A percentile compares a stretch with the other conserved stretches of the same genome.
These are phyloP conservation scores for Reticulitermes lucifugus DNA, from an alignment of 2,888 invertebrate species.

Conservation along the genomic window DNA sequence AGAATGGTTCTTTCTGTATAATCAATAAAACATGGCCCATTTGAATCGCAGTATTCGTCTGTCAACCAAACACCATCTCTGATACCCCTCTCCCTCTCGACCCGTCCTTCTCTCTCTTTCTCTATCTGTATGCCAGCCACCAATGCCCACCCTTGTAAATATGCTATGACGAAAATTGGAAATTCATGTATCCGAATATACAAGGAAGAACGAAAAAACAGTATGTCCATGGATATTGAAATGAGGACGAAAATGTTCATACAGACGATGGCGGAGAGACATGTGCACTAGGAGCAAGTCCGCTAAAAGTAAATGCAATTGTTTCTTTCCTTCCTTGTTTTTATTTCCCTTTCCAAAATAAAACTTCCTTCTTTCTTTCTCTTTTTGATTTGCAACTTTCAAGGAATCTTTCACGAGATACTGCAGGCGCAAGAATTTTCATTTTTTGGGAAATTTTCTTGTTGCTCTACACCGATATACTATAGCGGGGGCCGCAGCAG, in stretches of 20 bases:
- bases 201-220: neutral
- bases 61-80: conserved; percentile 34
- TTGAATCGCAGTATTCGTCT: conserved; percentile 53
- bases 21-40: conserved; percentile 56
- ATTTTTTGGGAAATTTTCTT: too few relatives aligned
- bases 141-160: conserved; percentile 43
- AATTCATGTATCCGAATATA: conserved; percentile 48
- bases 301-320: conserved; percentile 38
- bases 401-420: conserved; percentile 5
- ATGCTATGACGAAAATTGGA: conserved; percentile 50
- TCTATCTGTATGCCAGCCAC: neutral
- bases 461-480: too few relatives aligned
- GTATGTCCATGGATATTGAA: conserved; percentile 1
- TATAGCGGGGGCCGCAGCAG: too few relatives aligned
- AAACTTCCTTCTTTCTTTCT: neutral
- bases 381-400: conserved; percentile 30
- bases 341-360: conserved; percentile 2
- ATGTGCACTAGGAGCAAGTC: conserved; percentile 39
- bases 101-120: neutral
- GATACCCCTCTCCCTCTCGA: neutral
- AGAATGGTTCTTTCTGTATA: conserved; percentile 52
- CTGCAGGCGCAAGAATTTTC: neutral
- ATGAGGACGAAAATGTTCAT: neutral
- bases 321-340: neutral
- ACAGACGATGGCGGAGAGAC: neutral